Evolutionary conservation across 2,888 invertebrate genomes (phyloP).

Genomic region (Ectemnius lituratus): DNA sequence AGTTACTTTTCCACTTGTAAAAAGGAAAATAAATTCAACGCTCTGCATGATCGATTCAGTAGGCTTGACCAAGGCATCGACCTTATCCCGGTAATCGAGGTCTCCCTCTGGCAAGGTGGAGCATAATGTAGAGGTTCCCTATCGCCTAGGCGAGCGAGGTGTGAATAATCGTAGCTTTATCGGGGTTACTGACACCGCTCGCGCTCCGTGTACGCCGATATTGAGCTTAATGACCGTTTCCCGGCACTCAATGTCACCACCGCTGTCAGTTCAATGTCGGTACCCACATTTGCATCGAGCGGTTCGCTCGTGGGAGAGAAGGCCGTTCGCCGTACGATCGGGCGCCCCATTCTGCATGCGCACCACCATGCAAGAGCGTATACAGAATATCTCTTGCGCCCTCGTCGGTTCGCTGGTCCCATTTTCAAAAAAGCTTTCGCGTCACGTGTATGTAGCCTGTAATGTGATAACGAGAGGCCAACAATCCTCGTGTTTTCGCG

Average conservation of each 20-base stretch:
- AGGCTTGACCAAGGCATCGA: neutral
- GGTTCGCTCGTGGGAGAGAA: slow-evolving; percentile 19
- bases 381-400: too few relatives aligned
- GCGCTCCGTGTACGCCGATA: slow-evolving; percentile 37
- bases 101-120: too few relatives aligned
- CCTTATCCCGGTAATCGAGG: too few relatives aligned
- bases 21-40: too few relatives aligned
- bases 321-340: neutral
- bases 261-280: slow-evolving; percentile 44
- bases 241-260: slow-evolving; percentile 53
- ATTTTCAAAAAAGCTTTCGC: neutral
- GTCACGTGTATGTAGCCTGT: neutral
- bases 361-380: neutral
- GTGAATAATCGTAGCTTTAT: slow-evolving; percentile 37
- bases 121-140: too few relatives aligned
- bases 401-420: neutral
- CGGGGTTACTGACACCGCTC: slow-evolving; percentile 41
- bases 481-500: neutral
- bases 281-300: slow-evolving; percentile 39
- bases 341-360: slow-evolving; percentile 11
- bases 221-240: slow-evolving; percentile 55
- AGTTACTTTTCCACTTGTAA: too few relatives aligned
- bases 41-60: too few relatives aligned
- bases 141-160: slow-evolving; percentile 5
- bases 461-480: neutral